Evolutionary conservation across 1,140 invertebrate genomes (phyloP).

Genomic region (Trichonephila clavipes): DNA sequence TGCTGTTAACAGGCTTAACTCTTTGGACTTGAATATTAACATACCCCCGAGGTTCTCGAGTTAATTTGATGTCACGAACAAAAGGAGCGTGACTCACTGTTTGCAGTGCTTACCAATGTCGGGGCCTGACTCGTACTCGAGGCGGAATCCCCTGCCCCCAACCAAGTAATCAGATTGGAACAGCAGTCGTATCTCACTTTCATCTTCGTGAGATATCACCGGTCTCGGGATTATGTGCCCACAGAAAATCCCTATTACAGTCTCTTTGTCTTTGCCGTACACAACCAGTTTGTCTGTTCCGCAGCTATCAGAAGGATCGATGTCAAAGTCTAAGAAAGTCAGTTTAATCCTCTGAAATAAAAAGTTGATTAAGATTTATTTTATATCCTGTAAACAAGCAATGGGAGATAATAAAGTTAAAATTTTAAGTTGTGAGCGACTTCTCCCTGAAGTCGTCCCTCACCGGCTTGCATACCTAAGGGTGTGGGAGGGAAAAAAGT

Average conservation of each 20-base stretch:
- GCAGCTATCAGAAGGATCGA: constrained; percentile 40
- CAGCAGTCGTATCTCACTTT: constrained; percentile 53
- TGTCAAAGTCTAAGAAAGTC: constrained; percentile 64
- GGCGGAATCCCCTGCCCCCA: constrained; percentile 18
- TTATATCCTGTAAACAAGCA: no score
- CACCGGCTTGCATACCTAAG: no score
- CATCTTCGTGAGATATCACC: constrained; percentile 39
- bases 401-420: no score
- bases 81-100: neutral
- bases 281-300: constrained; percentile 40
- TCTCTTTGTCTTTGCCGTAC: constrained; percentile 52
- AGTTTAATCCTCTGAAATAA: constrained; percentile 44
- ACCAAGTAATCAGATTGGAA: constrained; percentile 39
- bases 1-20: neutral
- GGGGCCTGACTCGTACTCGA: constrained; percentile 33
- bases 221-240: neutral
- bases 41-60: neutral
- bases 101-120: constrained; percentile 19
- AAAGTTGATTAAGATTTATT: neutral
- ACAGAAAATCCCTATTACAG: constrained; percentile 30
- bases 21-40: neutral
- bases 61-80: neutral
- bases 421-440: no score
- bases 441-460: no score
- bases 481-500: no score